Conservation (phyloP, 2,888 invertebrate species). For the Meganola albula region DNA sequence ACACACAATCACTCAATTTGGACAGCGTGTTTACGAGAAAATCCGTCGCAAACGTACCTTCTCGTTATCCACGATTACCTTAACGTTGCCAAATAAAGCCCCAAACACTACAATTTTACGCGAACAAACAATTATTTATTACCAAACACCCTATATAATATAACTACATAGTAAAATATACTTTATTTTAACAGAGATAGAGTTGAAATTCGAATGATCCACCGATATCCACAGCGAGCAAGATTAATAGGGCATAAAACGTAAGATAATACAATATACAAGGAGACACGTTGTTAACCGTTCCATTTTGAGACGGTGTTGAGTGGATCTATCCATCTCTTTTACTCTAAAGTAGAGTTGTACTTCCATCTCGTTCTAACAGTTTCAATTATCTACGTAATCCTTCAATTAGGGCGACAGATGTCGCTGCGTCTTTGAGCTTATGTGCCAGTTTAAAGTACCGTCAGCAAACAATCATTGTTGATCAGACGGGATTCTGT, state of each 20-base stretch:
- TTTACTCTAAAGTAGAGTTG: constrained; percentile 36
- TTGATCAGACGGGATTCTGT: constrained; percentile 53
- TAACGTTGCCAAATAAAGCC: constrained; percentile 55
- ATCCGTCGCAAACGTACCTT: constrained; percentile 33
- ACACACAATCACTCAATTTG: constrained; percentile 37
- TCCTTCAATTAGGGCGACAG: constrained; percentile 82
- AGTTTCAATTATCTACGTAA: constrained; percentile 83
- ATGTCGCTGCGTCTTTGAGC: constrained; percentile 77
- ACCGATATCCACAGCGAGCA: constrained; percentile 50
- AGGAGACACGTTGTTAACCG: constrained; percentile 83
- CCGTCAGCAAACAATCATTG: constrained; percentile 68
- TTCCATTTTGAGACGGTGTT: constrained; percentile 59
- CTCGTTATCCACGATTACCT: constrained; percentile 64
- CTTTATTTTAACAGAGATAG: constrained; percentile 35
- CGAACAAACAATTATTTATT: constrained; percentile 75
- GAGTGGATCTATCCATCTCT: constrained; percentile 48
- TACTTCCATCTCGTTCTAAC: constrained; percentile 51
- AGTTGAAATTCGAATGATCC: constrained; percentile 36
- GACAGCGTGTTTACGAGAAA: constrained; percentile 36
- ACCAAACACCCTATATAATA: constrained; percentile 47
- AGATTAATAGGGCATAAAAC: constrained; percentile 77
- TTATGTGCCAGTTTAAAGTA: constrained; percentile 76
- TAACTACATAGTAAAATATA: constrained; percentile 32
- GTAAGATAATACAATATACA: constrained; percentile 79
- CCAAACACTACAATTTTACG: constrained; percentile 69